Evolutionary conservation across 2,113 vertebrate genomes (phyloP).

Genomic region (Petaurus breviceps): DNA sequence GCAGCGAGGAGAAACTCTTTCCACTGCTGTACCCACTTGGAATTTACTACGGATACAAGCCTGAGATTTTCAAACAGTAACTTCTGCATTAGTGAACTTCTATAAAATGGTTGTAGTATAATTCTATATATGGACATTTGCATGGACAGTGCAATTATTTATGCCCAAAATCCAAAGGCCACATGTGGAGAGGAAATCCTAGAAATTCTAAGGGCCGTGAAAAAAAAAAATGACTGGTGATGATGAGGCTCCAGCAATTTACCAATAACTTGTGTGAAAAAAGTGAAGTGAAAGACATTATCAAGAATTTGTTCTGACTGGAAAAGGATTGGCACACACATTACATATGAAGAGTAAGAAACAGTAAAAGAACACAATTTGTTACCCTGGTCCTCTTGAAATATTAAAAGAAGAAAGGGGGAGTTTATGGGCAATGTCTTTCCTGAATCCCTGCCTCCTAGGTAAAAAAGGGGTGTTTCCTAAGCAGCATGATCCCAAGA

Average conservation of each 20-base stretch:
- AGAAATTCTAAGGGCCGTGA: not conserved
- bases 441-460: too few species aligned
- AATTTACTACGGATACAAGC: not conserved
- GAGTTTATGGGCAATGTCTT: not conserved
- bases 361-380: not conserved
- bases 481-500: not conserved
- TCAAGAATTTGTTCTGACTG: too few species aligned
- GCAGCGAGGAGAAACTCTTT: too few species aligned
- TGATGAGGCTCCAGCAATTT: not conserved
- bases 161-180: not conserved
- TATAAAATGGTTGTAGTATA: not conserved
- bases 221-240: not conserved
- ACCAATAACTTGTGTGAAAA: too few species aligned
- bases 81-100: not conserved
- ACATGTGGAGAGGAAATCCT: too few species aligned
- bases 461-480: not conserved
- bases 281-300: too few species aligned
- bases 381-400: not conserved
- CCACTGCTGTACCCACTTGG: not conserved
- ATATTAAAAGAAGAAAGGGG: not conserved
- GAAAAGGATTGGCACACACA: too few species aligned
- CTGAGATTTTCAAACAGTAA: not conserved
- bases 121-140: not conserved
- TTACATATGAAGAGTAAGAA: too few species aligned
- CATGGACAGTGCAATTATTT: not conserved